These are phyloP conservation scores for Napeogenes sylphis DNA, from an alignment of 2,888 invertebrate genomes.

Conservation along the genomic window DNA sequence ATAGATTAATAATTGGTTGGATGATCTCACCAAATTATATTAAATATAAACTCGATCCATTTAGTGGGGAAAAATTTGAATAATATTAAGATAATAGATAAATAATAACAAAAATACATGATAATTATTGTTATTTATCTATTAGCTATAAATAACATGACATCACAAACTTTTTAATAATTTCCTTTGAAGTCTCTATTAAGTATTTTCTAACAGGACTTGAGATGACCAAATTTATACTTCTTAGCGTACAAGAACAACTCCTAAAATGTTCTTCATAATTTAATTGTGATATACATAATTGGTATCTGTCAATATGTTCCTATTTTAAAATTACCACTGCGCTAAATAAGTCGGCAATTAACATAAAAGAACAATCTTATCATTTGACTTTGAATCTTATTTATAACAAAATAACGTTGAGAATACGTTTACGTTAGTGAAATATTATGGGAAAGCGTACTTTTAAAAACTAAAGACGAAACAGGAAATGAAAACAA, in stretches of 20 bases:
- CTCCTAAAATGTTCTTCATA: not conserved
- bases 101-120: too few species aligned
- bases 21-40: too few species aligned
- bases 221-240: not conserved
- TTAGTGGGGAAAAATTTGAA: too few species aligned
- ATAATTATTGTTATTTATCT: too few species aligned
- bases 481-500: not conserved
- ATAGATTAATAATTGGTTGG: too few species aligned
- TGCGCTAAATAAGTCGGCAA: not conserved
- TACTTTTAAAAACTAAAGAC: not conserved
- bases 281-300: conserved; percentile 1
- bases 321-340: not conserved
- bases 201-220: too few species aligned
- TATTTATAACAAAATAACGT: not conserved
- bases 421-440: not conserved
- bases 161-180: too few species aligned
- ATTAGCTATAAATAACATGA: too few species aligned
- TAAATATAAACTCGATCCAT: too few species aligned
- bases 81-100: too few species aligned
- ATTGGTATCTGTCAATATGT: not conserved
- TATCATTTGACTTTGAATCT: not conserved
- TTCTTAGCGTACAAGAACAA: not conserved
- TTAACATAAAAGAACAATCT: not conserved
- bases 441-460: not conserved
- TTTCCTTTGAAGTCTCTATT: too few species aligned